These are phyloP conservation scores for Gallinago jamesoni DNA, from an alignment of 2,113 vertebrate species.

Conservation along the genomic window DNA sequence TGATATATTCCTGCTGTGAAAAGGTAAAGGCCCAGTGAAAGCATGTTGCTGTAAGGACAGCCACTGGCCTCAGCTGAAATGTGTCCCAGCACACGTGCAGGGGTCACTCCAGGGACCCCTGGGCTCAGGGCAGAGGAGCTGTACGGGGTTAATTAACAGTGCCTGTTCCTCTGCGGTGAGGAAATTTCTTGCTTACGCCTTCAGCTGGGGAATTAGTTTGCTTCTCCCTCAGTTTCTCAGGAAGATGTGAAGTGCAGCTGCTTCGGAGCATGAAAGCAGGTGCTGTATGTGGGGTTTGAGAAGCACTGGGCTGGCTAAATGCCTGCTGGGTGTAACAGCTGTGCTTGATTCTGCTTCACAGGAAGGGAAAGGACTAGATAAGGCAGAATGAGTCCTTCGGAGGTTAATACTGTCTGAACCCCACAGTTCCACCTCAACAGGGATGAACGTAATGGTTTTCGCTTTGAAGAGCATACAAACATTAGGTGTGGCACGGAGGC, in stretches of 20 bases:
- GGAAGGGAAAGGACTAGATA: neutral
- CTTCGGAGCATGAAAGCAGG: neutral
- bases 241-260: neutral
- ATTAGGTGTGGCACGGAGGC: neutral
- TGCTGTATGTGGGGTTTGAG: neutral
- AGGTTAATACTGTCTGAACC: neutral
- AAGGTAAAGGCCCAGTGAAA: accelerated
- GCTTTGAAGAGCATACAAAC: neutral
- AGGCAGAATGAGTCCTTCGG: neutral
- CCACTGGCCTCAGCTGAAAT: neutral
- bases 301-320: neutral
- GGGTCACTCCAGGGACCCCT: neutral
- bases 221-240: neutral
- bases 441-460: accelerated
- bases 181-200: neutral
- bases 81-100: neutral
- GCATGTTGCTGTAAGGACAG: neutral
- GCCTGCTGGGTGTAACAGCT: neutral
- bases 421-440: neutral
- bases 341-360: neutral
- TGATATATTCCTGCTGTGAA: neutral
- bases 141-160: neutral
- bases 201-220: neutral
- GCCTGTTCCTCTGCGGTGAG: neutral
- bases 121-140: neutral